Conservation (phyloP, 2,888 invertebrate species). For the Ligdia adustata region DNA sequence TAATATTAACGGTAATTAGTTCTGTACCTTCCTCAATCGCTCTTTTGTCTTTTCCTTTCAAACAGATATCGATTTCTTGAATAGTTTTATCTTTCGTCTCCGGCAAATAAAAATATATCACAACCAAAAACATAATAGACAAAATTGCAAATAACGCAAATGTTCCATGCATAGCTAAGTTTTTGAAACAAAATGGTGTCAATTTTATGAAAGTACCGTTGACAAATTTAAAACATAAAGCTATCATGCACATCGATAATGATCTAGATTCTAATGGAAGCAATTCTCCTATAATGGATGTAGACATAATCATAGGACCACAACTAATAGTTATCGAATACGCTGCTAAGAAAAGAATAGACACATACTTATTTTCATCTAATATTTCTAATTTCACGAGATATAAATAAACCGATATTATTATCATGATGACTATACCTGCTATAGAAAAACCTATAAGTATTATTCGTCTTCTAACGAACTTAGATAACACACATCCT, state of each 20-base stretch:
- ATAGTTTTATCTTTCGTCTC: conserved; percentile 56
- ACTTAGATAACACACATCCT: conserved; percentile 39
- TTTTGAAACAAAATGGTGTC: conserved; percentile 42
- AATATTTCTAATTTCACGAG: conserved; percentile 35
- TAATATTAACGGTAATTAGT: too few relatives aligned
- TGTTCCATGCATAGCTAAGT: conserved; percentile 41
- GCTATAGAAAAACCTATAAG: conserved; percentile 38
- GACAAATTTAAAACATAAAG: conserved; percentile 18
- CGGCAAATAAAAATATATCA: conserved; percentile 47
- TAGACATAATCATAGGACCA: conserved; percentile 45
- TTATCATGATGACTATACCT: conserved; percentile 40
- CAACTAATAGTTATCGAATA: conserved; percentile 47
- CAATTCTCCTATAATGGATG: conserved; percentile 43
- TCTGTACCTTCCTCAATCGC: conserved; percentile 6
- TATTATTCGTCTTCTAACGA: conserved; percentile 42
- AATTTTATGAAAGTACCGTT: conserved; percentile 37
- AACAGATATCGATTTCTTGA: conserved; percentile 43
- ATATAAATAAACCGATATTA: conserved; percentile 44
- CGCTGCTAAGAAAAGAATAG: conserved; percentile 35
- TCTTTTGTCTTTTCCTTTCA: conserved; percentile 20
- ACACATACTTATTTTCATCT: conserved; percentile 38
- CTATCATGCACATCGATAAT: conserved; percentile 33
- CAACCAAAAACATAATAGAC: conserved; percentile 25
- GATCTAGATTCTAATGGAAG: conserved; percentile 41
- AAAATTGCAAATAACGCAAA: conserved; percentile 42